Conservation (phyloP, 1,140 invertebrate genomes). For the Zaprionus tsacasi region DNA sequence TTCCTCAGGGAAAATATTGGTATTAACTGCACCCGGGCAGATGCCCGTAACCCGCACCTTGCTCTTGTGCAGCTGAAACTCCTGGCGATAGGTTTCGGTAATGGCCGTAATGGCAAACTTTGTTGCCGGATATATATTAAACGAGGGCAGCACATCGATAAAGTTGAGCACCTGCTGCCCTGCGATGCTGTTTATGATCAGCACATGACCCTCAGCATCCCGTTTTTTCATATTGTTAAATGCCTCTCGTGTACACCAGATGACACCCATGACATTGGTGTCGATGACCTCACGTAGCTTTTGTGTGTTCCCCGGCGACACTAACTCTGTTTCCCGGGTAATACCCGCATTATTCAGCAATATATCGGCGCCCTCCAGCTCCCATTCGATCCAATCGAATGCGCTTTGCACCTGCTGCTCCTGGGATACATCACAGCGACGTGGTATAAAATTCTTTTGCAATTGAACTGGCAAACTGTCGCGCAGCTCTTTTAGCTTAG, state of each 20-base stretch:
- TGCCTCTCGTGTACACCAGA: conserved; percentile 88
- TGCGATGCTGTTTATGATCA: conserved; percentile 80
- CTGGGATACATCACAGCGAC: conserved; percentile 87
- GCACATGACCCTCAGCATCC: conserved; percentile 88
- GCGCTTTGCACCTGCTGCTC: conserved; percentile 88
- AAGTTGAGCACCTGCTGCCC: conserved; percentile 82
- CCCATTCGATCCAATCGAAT: conserved; percentile 87
- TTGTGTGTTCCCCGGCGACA: conserved; percentile 84
- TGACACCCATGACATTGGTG: conserved; percentile 89
- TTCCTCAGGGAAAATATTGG: conserved; percentile 85
- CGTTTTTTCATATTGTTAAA: conserved; percentile 88
- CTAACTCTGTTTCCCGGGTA: conserved; percentile 85
- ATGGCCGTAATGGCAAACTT: conserved; percentile 88
- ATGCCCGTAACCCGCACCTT: conserved; percentile 86
- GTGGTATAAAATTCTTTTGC: conserved; percentile 84
- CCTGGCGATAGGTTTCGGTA: conserved; percentile 86
- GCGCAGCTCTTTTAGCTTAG: conserved; percentile 86
- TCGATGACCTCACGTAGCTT: conserved; percentile 85
- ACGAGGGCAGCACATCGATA: conserved; percentile 76
- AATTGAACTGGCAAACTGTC: conserved; percentile 57
- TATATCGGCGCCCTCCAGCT: conserved; percentile 88
- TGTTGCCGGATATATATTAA: conserved; percentile 87
- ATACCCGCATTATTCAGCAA: conserved; percentile 91
- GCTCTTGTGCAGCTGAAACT: conserved; percentile 85
- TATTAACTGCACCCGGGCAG: conserved; percentile 87